A percentile compares a stretch with the other conserved stretches of the same genome.
Conservation (phyloP, 2,113 vertebrate species). For the Columbina picui region DNA sequence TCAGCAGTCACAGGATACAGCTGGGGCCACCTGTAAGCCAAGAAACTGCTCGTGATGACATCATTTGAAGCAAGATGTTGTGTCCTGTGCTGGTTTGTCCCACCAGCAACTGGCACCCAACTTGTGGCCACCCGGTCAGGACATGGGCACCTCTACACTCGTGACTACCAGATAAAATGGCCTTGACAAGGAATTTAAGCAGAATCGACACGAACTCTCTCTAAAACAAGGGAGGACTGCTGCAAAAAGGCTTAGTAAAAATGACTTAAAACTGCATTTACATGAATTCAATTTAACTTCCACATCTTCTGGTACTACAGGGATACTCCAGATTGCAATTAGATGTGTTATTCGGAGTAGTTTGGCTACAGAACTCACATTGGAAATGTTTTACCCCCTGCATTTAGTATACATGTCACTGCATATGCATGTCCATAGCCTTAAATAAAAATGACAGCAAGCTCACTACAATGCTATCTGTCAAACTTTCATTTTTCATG, state of each 20-base stretch:
- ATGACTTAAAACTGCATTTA: not conserved
- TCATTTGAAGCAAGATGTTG: accelerated
- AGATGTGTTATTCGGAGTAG: not conserved
- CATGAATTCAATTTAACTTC: not conserved
- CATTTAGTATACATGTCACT: not conserved
- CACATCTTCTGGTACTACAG: not conserved
- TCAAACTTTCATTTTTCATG: not conserved
- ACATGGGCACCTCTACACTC: accelerated
- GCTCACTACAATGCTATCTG: not conserved
- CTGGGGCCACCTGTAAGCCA: not conserved
- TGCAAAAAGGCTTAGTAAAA: not conserved
- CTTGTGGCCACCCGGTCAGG: not conserved
- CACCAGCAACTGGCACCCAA: accelerated
- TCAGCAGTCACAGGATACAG: not conserved
- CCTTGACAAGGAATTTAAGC: not conserved
- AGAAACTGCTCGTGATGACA: not conserved
- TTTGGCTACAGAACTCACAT: not conserved
- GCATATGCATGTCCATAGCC: not conserved
- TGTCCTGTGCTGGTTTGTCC: not conserved
- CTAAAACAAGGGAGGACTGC: not conserved
- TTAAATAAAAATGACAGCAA: not conserved
- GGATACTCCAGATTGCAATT: not conserved
- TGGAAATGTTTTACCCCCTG: not conserved
- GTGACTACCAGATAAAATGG: not conserved
- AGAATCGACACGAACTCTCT: not conserved